These are phyloP conservation scores for Calosoma granatense DNA, from an alignment of 1,140 invertebrate species.

Conservation along the genomic window DNA sequence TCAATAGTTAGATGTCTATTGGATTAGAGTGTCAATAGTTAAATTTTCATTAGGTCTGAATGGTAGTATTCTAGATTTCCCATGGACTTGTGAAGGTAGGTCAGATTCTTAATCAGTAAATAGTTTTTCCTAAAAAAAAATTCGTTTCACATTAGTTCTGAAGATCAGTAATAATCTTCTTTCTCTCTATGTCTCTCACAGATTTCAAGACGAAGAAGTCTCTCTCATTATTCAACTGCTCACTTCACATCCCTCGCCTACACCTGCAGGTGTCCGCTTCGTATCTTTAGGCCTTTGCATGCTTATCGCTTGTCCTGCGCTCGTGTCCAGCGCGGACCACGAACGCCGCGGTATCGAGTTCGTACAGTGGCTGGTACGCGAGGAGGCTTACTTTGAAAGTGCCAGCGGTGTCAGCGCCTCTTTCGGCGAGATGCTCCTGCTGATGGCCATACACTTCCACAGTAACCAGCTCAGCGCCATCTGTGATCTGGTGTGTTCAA, in stretches of 20 bases:
- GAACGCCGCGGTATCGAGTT: constrained; percentile 88
- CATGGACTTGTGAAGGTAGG: too few relatives aligned
- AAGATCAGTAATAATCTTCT: too few relatives aligned
- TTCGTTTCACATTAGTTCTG: too few relatives aligned
- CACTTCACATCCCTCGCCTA: constrained; percentile 82
- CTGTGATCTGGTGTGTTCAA: constrained; percentile 85
- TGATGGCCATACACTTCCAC: constrained; percentile 96
- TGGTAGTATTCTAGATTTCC: too few relatives aligned
- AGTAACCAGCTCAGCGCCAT: constrained; percentile 88
- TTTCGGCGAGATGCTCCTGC: constrained; percentile 91
- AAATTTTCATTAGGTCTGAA: too few relatives aligned
- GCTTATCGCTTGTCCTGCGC: constrained; percentile 85
- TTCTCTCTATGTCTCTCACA: too few relatives aligned
- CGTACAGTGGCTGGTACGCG: constrained; percentile 86
- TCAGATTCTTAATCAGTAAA: too few relatives aligned
- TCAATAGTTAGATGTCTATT: too few relatives aligned
- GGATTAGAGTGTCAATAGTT: too few relatives aligned
- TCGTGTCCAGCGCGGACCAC: constrained; percentile 66
- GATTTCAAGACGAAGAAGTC: constrained; percentile 89
- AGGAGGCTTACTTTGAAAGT: constrained; percentile 77
- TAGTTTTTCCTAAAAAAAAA: too few relatives aligned
- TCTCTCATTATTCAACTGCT: constrained; percentile 71
- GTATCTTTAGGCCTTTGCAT: constrained; percentile 89
- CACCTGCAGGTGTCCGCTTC: constrained; percentile 82
- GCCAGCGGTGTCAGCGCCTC: constrained; percentile 69